Base-by-base conservation (phyloP, 2,113 vertebrate genomes). In the Dunckerocampus dactyliophorus region DNA sequence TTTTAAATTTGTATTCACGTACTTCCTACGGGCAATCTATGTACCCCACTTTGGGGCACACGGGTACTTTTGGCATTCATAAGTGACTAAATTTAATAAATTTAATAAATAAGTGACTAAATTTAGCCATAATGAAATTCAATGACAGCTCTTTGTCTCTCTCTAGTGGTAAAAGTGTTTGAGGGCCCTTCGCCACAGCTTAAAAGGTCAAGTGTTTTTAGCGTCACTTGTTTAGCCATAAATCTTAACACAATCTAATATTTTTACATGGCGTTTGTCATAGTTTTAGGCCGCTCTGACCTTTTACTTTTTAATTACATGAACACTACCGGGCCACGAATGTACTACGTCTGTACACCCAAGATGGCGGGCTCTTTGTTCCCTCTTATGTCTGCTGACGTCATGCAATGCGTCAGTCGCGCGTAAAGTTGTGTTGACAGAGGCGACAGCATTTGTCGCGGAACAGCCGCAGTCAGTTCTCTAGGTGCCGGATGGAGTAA, bases 381-480 rank as follows among this genome's bases (percentile, higher is more conserved):
- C 84, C 63, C 3, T 43, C 50, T n/a, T 0, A 12, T 11, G 13
- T 9, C 7, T 12, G 3, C 3, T 1, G 56, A 79, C 85, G 80
- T 82, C 59, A 71, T 0, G 2, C 24, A 19, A 0, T 53, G 50
- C 83, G 80, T 81, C 83, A 80, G 70, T 65, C 67, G 85, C 74
- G 76, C 81, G 86, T 81, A 60, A 79, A 77, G 75, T 79, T 83
- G 74, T 87, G 85, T 87, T 88, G 87, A 88, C 85, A 87, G 83
- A 63, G 75, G 72, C 79, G 63, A 74, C 21, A 60, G 74, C 73
- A 85, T 71, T 81, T 79, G 83, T 76, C 83, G 74, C 80, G 65
- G 72, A 81, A 60, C 67, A 67, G 84, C 80, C 56, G 70, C 65
- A 63, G 66, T 53, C 54, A 67, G 68, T 76, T 58, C 70, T 69